phyloP scores from a whole-genome alignment of 2,113 vertebrate species.

The Anolis carolinensis region DNA sequence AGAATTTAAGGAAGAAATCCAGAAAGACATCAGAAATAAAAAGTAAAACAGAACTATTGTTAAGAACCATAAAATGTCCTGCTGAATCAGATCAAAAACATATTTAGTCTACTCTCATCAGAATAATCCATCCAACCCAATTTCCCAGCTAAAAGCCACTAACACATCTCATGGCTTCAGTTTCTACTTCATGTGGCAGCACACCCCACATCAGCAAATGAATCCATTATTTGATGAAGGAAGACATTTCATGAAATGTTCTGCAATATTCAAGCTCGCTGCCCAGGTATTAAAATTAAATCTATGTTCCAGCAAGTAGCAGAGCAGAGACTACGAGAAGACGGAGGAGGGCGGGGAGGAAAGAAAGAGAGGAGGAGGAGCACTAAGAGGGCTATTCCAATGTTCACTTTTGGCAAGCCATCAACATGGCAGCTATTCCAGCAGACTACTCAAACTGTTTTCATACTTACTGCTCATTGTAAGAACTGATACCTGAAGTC shows the following conservation, averaged over 20 bases:
- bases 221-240: neutral
- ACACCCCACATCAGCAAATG: neutral
- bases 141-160: neutral
- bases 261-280: neutral
- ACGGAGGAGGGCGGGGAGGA: no score
- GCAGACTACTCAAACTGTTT: no score
- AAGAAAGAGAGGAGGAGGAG: neutral
- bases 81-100: neutral
- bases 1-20: neutral
- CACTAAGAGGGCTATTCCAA: neutral
- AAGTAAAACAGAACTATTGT: neutral
- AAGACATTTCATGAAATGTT: neutral
- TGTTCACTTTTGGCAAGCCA: neutral
- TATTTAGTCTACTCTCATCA: neutral
- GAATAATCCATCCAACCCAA: neutral
- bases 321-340: no score
- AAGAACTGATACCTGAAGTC: no score
- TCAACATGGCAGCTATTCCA: no score
- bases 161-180: neutral
- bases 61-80: no score
- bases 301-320: no score
- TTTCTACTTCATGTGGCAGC: neutral
- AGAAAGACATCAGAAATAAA: neutral
- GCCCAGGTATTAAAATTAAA: neutral
- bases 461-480: no score